Evolutionary conservation across 1,140 invertebrate species (phyloP), one percentile per base, ranked within the genome.

Genomic region (Leucophenga varia): DNA sequence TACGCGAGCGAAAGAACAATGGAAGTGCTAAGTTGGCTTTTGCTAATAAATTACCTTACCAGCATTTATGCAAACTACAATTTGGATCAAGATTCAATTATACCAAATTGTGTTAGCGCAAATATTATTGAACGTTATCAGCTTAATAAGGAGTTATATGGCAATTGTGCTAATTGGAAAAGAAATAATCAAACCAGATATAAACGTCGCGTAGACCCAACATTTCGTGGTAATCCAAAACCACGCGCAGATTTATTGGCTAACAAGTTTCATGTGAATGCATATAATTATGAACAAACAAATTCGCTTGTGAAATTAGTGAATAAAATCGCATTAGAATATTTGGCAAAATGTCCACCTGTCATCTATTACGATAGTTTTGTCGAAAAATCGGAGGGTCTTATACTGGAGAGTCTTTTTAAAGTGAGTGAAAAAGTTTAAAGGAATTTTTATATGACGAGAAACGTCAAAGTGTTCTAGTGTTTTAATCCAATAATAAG

Each of bases 311-410:
- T 84, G 5, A 70, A 69, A 21, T 61, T 85, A 14, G 59, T 86
- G 12, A 77, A 78, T 46, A 80, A 79, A 54, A 77, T 86, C 31
- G 78, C 81, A 5, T 20, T 73, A 2, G 75, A 79, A n/a, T 80
- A 85, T 59, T 64, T 86, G 6, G 65, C 64, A 19, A 80, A 81
- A 38, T 86, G 84, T 53, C 78, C 78, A 2, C 79, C 83, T 0
- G 73, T 82, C n/a, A 79, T 86, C 48, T 75, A 86, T 10, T 86
- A 86, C 43, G 85, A 86, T 49, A 70, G 54, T 25, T 75, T 65
- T 55, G 78, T 81, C 2, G 80, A 82, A 64, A 67, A 73, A 13
- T 69, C 72, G n/a, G 79, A 83, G 39, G 75, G 65, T 6, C 57
- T 80, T 8, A 61, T 86, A 18, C 64, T 86, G 25, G 75, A 82